Evolutionary conservation across 2,797 vertebrate genomes (phyloP).

Genomic region (Coluber constrictor): DNA sequence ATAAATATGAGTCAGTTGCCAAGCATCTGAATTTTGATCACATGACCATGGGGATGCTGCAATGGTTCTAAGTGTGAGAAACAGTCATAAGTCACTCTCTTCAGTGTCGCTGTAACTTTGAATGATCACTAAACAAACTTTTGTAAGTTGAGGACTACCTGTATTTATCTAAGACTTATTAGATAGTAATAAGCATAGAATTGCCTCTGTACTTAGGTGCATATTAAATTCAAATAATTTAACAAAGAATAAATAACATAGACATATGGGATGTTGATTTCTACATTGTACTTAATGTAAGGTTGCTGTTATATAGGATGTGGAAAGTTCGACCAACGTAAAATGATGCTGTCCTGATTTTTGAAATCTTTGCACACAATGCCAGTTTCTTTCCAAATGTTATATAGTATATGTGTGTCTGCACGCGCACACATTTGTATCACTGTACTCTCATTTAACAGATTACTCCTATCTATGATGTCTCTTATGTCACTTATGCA

Average conservation of each 20-base stretch:
- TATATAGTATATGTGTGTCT: background rate
- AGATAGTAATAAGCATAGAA: background rate
- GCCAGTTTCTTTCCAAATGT: background rate
- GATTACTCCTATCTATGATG: background rate
- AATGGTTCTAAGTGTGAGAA: background rate
- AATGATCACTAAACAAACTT: background rate
- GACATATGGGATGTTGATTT: background rate
- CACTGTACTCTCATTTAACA: background rate
- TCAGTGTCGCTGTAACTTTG: background rate
- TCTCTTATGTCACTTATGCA: background rate
- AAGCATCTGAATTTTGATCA: background rate
- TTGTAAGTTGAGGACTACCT: background rate
- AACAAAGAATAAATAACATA: background rate
- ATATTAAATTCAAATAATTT: background rate
- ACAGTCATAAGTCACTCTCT: background rate
- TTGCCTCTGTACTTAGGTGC: background rate
- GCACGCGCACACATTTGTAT: fast-evolving
- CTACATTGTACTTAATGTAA: background rate
- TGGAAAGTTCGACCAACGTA: background rate
- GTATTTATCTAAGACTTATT: background rate
- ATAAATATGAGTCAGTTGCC: background rate
- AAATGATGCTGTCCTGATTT: background rate
- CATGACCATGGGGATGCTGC: background rate
- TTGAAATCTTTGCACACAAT: background rate
- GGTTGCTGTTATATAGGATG: background rate